phyloP scores from a whole-genome alignment of 1,140 invertebrate genomes.

The Drosophila rhopaloa region DNA sequence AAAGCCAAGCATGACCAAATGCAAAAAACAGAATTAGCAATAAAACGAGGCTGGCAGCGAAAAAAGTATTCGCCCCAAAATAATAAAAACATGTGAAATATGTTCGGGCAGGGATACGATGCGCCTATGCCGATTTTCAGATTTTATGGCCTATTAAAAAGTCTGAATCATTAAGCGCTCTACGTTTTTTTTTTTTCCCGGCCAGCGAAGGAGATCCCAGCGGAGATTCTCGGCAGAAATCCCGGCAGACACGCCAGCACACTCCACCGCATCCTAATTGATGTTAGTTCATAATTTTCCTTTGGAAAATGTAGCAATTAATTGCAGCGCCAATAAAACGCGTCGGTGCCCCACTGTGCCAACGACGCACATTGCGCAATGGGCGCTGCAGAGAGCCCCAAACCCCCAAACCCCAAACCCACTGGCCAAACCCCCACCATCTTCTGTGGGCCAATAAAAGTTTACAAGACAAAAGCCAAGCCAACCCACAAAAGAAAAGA shows the following conservation, averaged over 20 bases:
- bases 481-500: slow-evolving; percentile 8
- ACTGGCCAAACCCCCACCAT: slow-evolving; percentile 1
- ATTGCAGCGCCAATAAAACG: slow-evolving; percentile 81
- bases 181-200: slow-evolving; percentile 47
- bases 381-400: slow-evolving; percentile 48
- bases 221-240: slow-evolving; percentile 2
- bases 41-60: slow-evolving; percentile 52
- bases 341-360: slow-evolving; percentile 76
- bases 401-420: slow-evolving; percentile 5
- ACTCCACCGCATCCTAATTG: slow-evolving; percentile 68
- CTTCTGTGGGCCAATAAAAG: slow-evolving; percentile 69
- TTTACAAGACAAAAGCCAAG: slow-evolving; percentile 70
- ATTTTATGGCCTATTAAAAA: slow-evolving; percentile 82
- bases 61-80: slow-evolving; percentile 61
- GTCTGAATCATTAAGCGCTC: slow-evolving; percentile 77
- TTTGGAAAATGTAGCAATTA: slow-evolving; percentile 83
- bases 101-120: slow-evolving; percentile 67
- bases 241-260: slow-evolving; percentile 6
- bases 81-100: slow-evolving; percentile 82
- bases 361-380: slow-evolving; percentile 76
- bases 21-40: slow-evolving; percentile 34
- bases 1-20: slow-evolving; percentile 58
- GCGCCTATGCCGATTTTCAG: slow-evolving; percentile 74
- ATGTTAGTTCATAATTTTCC: slow-evolving; percentile 83
- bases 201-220: slow-evolving; percentile 17